Evolutionary conservation across 1,140 invertebrate species (phyloP).

Genomic region (Anastrepha ludens): DNA sequence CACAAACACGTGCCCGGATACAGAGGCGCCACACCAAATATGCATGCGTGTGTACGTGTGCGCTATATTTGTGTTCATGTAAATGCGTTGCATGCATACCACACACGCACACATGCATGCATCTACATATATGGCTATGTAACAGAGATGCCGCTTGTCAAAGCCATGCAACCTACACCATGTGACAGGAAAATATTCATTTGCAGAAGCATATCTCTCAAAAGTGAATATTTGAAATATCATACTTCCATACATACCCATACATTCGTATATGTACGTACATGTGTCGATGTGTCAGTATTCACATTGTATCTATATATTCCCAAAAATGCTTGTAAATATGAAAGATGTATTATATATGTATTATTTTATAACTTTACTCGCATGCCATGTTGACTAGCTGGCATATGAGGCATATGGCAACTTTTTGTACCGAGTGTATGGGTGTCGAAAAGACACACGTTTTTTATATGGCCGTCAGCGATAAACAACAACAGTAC

Average conservation of each 20-base stretch:
- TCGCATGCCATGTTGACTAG: too few species aligned
- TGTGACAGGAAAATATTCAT: neutral
- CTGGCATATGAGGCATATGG: too few species aligned
- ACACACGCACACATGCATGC: neutral
- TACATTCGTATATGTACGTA: too few species aligned
- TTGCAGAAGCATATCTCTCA: neutral
- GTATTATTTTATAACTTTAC: too few species aligned
- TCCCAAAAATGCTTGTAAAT: too few species aligned
- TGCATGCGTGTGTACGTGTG: neutral
- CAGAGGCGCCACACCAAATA: neutral
- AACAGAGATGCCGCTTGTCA: neutral
- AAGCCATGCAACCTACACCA: neutral
- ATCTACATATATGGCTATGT: neutral
- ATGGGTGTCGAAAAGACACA: neutral
- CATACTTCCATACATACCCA: too few species aligned
- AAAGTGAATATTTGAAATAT: neutral
- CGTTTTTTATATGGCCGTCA: neutral
- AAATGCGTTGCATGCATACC: too few species aligned
- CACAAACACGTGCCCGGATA: conserved; percentile 11
- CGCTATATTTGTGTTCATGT: neutral
- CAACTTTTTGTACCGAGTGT: too few species aligned
- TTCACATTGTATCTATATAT: too few species aligned
- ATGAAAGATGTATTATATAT: too few species aligned
- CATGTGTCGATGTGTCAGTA: neutral
- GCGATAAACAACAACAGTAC: neutral